Percentiles rank a stretch among this genome's conserved stretches.
Evolutionary conservation across 2,113 vertebrate genomes (phyloP).

Genomic region (Etia nguti): DNA sequence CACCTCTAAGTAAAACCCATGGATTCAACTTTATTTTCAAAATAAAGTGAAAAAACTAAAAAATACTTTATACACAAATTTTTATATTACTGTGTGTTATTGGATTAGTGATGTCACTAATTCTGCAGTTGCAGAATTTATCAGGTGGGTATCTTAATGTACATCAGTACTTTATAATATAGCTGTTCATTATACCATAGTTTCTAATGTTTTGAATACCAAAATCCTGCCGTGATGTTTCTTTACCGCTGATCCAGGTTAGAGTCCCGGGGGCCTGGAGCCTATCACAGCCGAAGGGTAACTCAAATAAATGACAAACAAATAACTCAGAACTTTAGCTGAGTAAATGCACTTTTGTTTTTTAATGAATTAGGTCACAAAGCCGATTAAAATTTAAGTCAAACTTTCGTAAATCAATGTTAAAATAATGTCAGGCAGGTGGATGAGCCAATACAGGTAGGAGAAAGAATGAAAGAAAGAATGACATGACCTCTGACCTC

Average conservation of each 20-base stretch:
- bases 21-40: not conserved
- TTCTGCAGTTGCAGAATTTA: not conserved
- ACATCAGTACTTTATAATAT: not conserved
- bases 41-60: not conserved
- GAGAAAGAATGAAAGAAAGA: not conserved
- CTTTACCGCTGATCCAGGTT: not conserved
- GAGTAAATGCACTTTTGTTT: not conserved
- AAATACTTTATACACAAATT: not conserved
- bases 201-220: not conserved
- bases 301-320: not conserved
- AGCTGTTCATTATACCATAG: not conserved
- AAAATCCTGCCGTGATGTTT: not conserved
- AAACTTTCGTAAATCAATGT: not conserved
- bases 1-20: not conserved
- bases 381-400: not conserved
- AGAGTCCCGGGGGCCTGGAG: not conserved
- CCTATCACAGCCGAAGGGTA: not conserved
- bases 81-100: not conserved
- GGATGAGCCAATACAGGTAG: not conserved
- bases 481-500: slow-evolving; percentile 2
- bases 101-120: not conserved
- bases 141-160: not conserved
- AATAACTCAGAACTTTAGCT: not conserved
- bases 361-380: not conserved
- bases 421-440: not conserved